Evolutionary conservation across 53 echinoderm and acorn worm species (phyloP).

Genomic region (Temnopleurus reevesii): DNA sequence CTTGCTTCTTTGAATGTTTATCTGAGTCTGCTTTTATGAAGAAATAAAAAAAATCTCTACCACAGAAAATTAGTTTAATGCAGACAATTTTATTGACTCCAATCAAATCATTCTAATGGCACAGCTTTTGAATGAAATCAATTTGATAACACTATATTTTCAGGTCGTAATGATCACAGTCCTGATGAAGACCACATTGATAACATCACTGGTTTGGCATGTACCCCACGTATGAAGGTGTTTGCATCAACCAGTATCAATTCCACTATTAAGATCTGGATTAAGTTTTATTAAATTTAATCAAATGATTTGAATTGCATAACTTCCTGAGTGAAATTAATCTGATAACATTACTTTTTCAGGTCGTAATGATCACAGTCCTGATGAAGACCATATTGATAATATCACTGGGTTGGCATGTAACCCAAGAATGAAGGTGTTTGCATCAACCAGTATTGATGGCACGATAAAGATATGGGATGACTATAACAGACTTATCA

Average conservation of each 20-base stretch:
- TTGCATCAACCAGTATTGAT: conserved; percentile 86
- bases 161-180: conserved; percentile 93
- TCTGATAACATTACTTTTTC: not conserved
- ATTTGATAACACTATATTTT: not conserved
- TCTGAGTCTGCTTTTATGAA: too few relatives aligned
- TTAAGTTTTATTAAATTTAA: too few relatives aligned
- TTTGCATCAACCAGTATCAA: conserved; percentile 89
- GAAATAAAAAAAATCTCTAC: too few relatives aligned
- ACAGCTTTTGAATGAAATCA: too few relatives aligned
- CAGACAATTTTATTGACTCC: too few relatives aligned
- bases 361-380: conserved; percentile 95
- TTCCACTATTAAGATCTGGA: too few relatives aligned
- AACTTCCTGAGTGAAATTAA: too few relatives aligned
- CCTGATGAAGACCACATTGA: conserved; percentile 98
- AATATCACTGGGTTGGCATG: conserved; percentile 82
- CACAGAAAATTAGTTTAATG: too few relatives aligned
- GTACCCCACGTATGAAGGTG: conserved; percentile 81
- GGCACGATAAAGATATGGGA: conserved; percentile 92
- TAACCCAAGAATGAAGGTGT: conserved; percentile 80
- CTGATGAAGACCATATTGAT: conserved; percentile 95
- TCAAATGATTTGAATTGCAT: too few relatives aligned
- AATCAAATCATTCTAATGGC: too few relatives aligned
- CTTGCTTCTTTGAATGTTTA: too few relatives aligned
- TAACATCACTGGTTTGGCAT: conserved; percentile 78
- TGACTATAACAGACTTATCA: conserved; percentile 81